These are phyloP conservation scores for Poeciliopsis retropinna DNA, from an alignment of 2,113 vertebrate genomes.

Conservation along the genomic window DNA sequence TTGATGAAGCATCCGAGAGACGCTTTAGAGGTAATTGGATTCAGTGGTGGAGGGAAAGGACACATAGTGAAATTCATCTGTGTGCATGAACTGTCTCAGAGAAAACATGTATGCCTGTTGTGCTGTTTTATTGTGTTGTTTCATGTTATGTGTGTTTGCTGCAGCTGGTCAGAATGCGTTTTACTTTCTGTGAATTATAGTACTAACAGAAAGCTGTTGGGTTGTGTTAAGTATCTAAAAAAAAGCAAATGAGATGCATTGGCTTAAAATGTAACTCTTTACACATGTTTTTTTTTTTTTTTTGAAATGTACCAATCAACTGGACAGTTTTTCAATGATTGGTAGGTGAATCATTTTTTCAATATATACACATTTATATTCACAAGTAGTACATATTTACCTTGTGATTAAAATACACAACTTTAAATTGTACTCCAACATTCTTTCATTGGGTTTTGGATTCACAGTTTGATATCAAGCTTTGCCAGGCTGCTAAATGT, in stretches of 20 bases:
- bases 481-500: too few species aligned
- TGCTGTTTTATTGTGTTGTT: slow-evolving; percentile 21
- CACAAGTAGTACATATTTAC: too few species aligned
- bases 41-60: slow-evolving; percentile 55
- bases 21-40: slow-evolving; percentile 77
- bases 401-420: too few species aligned
- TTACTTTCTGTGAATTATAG: slow-evolving; percentile 51
- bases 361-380: too few species aligned
- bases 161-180: slow-evolving; percentile 16
- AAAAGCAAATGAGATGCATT: not conserved
- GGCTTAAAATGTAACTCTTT: slow-evolving; percentile 19
- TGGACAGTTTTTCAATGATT: not conserved
- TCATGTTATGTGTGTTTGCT: slow-evolving; percentile 23
- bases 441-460: too few species aligned
- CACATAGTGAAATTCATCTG: slow-evolving; percentile 54
- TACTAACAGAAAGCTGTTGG: slow-evolving; percentile 50
- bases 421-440: too few species aligned
- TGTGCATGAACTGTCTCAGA: slow-evolving; percentile 38
- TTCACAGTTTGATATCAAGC: too few species aligned
- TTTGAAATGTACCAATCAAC: not conserved
- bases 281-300: not conserved
- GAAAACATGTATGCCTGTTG: slow-evolving; percentile 8
- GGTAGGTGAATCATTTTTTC: too few species aligned
- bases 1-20: slow-evolving; percentile 68
- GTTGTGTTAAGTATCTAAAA: slow-evolving; percentile 52